Conservation (phyloP, 2,888 invertebrate species). For the Blastobasis adustella region DNA sequence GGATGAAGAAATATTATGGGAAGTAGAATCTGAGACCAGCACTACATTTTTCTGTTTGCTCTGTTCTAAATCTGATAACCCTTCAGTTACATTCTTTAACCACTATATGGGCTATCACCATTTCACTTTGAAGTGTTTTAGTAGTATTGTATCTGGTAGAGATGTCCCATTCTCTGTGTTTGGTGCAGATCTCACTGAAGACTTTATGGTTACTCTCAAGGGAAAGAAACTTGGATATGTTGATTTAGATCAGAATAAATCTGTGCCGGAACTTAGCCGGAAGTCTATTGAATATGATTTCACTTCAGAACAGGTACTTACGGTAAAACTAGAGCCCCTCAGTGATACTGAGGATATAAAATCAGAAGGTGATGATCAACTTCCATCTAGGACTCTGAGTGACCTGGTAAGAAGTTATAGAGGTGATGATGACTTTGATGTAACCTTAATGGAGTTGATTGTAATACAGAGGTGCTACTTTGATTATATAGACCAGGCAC, state of each 20-base stretch:
- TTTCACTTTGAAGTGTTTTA: conserved; percentile 62
- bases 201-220: conserved; percentile 51
- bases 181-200: conserved; percentile 54
- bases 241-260: conserved; percentile 27
- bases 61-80: conserved; percentile 47
- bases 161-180: conserved; percentile 50
- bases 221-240: conserved; percentile 47
- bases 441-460: conserved; percentile 59
- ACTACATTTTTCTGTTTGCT: conserved; percentile 50
- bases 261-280: conserved; percentile 7
- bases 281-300: conserved; percentile 17
- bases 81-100: conserved; percentile 43
- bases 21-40: conserved; percentile 39
- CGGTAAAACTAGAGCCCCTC: conserved; percentile 27
- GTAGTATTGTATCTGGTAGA: conserved; percentile 45
- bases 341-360: conserved; percentile 25
- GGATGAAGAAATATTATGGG: conserved; percentile 49
- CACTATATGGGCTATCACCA: conserved; percentile 66
- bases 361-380: conserved; percentile 14
- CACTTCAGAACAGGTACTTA: conserved; percentile 28
- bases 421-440: conserved; percentile 63
- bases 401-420: conserved; percentile 34
- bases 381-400: conserved; percentile 14
- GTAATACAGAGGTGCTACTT: conserved; percentile 54
- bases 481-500: conserved; percentile 44